Evolutionary conservation across 2,797 vertebrate genomes (phyloP), one percentile per base, ranked within the genome.

Genomic region (Chrysocyon brachyurus): DNA sequence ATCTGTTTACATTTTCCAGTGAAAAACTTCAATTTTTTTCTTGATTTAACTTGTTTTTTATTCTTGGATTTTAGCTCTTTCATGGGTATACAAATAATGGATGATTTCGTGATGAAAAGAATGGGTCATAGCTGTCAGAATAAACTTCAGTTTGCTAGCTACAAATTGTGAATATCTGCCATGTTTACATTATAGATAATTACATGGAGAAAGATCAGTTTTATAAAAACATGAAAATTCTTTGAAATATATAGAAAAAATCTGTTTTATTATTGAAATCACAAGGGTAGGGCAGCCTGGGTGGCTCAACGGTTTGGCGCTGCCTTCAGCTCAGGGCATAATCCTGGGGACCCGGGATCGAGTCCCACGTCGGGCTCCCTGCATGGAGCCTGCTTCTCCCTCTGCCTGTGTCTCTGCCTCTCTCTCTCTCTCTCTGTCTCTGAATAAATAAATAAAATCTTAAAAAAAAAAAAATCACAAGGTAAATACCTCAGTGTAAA

Each of bases 221-320:
- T 75, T 59, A 22, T 78, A 59, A 87, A 90, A 31, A 87, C 8
- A 7, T 33, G 61, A 66, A 68, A 61, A 33, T 22, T 82, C 82
- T 82, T 33, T 64, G 57, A 94, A 88, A 64, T 66, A 16, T 6
- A 21, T 40, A 40, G 15, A 61, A 90, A 87, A 52, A 77, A 49
- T 81, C 31, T 61, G 0, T 82, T 88, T 92, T 95, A 19, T 89
- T 91, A 66, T 54, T 91, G 89, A 87, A 87, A 75, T 54, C 15
- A n/a, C 54, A 72, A 57, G 66, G 75, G 40, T 46, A 46, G 40
- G 40, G 40, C 40, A 46, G 40, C 40, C 40, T 46, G 40, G 40
- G 40, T 46, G 40, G 40, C 6, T 46, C 40, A 46, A 46, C 7
- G 40, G 40, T 46, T 46, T 46, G 40, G 40, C 7, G 7, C 40